A percentile compares a stretch with the other conserved stretches of the same genome.
Evolutionary conservation across 2,888 invertebrate species (phyloP).

Genomic region (Cephus pulcher): DNA sequence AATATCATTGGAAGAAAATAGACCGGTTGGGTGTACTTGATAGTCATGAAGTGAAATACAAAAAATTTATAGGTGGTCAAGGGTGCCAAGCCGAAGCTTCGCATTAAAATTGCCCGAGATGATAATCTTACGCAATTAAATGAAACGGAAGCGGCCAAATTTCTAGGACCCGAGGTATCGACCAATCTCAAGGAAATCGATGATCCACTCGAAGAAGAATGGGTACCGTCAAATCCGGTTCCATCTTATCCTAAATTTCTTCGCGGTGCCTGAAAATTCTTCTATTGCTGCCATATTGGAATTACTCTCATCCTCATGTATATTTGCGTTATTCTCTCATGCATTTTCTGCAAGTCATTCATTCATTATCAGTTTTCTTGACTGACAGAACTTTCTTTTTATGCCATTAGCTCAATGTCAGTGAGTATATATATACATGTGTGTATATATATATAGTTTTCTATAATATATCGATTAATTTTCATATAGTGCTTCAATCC

Average conservation of each 20-base stretch:
- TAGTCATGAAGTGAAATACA: background rate
- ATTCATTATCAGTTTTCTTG: background rate
- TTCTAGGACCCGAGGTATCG: constrained; percentile 10
- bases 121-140: constrained; percentile 17
- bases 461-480: background rate
- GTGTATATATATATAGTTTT: background rate
- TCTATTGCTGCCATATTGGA: background rate
- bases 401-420: constrained; percentile 3
- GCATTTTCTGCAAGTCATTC: background rate
- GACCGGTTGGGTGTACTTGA: background rate
- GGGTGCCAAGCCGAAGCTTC: constrained; percentile 35
- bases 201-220: constrained; percentile 12
- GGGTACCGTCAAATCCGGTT: constrained; percentile 20
- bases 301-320: background rate
- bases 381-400: background rate
- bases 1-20: background rate
- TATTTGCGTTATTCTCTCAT: background rate
- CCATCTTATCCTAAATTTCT: constrained; percentile 23
- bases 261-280: constrained; percentile 18
- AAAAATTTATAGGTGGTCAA: constrained; percentile 34
- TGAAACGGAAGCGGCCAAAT: constrained; percentile 2
- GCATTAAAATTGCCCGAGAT: constrained; percentile 45
- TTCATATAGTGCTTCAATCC: background rate
- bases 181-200: constrained; percentile 16
- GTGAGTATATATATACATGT: background rate